Conservation (phyloP, 2,797 vertebrate species). For the Spatula clypeata region DNA sequence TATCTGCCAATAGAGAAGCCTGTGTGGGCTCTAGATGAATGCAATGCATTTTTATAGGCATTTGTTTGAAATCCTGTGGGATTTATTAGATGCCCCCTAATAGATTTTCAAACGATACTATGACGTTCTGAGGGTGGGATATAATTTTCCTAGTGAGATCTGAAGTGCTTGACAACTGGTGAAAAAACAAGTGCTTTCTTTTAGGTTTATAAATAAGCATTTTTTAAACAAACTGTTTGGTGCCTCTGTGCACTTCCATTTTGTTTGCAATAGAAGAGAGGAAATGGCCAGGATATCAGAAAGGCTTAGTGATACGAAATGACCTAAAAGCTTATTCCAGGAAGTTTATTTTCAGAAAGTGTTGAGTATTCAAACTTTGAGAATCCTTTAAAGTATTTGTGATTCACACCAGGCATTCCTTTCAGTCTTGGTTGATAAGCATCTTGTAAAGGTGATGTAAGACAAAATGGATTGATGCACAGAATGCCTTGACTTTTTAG, state of each 20-base stretch:
- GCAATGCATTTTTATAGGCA: not conserved
- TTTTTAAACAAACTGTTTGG: not conserved
- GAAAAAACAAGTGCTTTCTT: not conserved
- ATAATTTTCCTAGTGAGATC: not conserved
- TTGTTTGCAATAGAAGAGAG: not conserved
- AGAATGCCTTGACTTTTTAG: conserved; percentile 20
- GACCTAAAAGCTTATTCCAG: not conserved
- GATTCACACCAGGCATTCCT: not conserved
- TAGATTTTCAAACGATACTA: not conserved
- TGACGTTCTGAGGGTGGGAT: not conserved
- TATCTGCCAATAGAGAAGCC: not conserved
- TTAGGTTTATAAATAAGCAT: not conserved
- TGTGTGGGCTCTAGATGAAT: not conserved
- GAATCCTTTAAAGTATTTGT: conserved; percentile 20
- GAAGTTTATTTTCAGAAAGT: conserved; percentile 51
- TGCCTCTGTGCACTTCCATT: not conserved
- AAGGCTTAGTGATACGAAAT: not conserved
- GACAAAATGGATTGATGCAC: not conserved
- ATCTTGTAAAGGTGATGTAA: not conserved
- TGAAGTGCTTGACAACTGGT: not conserved
- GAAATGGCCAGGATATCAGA: not conserved
- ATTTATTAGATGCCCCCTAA: conserved; percentile 8
- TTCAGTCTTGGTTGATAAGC: not conserved
- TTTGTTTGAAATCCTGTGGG: not conserved
- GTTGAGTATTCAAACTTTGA: not conserved